Base-by-base conservation (phyloP, 2,888 invertebrate genomes). In the Eugnorisma glareosa region DNA sequence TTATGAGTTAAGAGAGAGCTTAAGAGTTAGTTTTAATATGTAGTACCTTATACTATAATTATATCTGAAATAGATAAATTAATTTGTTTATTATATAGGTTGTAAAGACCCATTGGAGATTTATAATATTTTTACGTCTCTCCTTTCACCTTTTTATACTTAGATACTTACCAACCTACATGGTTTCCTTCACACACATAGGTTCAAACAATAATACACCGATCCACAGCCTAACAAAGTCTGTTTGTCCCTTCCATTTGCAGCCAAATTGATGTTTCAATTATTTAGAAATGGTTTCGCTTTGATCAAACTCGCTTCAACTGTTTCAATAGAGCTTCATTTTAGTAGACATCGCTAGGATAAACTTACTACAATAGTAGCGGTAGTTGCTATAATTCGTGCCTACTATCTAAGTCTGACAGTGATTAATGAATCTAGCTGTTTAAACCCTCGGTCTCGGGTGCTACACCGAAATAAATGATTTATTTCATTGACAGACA, bases 361-460 rank as follows among this genome's bases (percentile, higher is more conserved):
- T 45, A 28, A 54, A 69, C 37, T 21, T 18, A n/a, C 51, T 54
- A 40, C 37, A 45, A 35, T 48, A 67, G 40, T 78, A 73, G 28
- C 15, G 18, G 43, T 31, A 57, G 43, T 66, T 35, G 45, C 40
- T 31, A 59, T 31, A 35, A 37, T 18, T 79, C 43, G 61, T 35
- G 21, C 28, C 28, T 45, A 66, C 57, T 67, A 57, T 69, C 28
- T 54, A 35, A 35, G 28, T 61, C 66, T 57, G 81, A 73, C 85
- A 73, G 48, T 67, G 85, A 81, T 57, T 67, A 81, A 84, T 84
- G 18, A 35, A 67, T 35, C 45, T 40, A 61, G n/a, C 31, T 48
- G 45, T 54, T 37, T 35, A 15, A 18, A 21, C 67, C 63, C 15
- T 68, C 48, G 18, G 31, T 59, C 28, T 67, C 28, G n/a, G 28